These are phyloP conservation scores for Columba janthina DNA, from an alignment of 2,113 vertebrate genomes.

Conservation along the genomic window DNA sequence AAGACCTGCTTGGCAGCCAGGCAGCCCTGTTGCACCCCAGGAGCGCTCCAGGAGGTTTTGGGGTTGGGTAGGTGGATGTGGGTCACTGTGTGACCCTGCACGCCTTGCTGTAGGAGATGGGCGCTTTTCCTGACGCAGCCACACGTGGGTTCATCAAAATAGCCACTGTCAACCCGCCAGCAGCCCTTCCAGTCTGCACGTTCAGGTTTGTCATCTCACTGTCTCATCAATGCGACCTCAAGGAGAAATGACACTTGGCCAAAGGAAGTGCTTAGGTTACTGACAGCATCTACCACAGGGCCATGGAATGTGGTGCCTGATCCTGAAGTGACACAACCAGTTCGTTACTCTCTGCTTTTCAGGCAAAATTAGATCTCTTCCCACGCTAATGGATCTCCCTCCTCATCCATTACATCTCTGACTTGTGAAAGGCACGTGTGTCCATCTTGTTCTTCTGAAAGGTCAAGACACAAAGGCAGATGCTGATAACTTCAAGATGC, in stretches of 20 bases:
- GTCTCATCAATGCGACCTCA: not conserved
- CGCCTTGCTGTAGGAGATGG: rapidly evolving
- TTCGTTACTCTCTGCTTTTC: not conserved
- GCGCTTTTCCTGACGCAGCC: not conserved
- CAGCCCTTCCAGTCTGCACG: not conserved
- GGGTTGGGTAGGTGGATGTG: not conserved
- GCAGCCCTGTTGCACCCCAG: too few species aligned
- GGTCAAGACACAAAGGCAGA: not conserved
- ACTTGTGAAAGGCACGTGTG: not conserved
- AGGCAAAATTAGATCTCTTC: not conserved
- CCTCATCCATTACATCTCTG: not conserved
- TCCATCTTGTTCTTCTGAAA: not conserved
- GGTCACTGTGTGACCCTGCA: not conserved
- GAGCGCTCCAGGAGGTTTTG: rapidly evolving
- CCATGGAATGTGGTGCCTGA: not conserved
- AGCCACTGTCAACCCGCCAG: not conserved
- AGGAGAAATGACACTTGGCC: not conserved
- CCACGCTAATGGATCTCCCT: not conserved
- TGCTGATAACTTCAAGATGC: not conserved
- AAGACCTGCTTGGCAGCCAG: not conserved
- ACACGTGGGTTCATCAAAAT: rapidly evolving
- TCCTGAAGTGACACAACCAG: not conserved
- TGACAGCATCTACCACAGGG: not conserved
- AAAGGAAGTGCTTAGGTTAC: not conserved
- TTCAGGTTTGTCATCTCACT: not conserved